Base-by-base conservation (phyloP, 2,888 invertebrate genomes). In the Strigamia maritima region DNA sequence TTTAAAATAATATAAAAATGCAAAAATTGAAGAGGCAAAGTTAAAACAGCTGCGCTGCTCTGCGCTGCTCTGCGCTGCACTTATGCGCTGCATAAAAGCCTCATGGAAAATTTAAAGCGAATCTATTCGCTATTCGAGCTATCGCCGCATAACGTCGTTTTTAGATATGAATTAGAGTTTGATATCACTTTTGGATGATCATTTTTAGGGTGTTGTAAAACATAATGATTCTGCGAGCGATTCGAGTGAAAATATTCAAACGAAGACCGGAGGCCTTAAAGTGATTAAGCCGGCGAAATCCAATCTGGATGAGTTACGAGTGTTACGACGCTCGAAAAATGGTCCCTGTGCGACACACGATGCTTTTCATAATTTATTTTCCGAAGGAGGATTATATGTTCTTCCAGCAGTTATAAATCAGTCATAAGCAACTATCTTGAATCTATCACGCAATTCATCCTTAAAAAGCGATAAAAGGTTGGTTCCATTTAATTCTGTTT, bases 321-420 rank as follows among this genome's bases (percentile, higher is more conserved):
- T 10, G 60, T 60, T 60, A 60, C 60, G 60, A 60, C 60, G 60
- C 60, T 60, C 60, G 60, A 60, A 60, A 60, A 60, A 60, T 60
- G 60, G 60, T 60, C 24, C 60, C 60, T 10, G 60, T 19, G 60
- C 60, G 60, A 60, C 60, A 60, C 19, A 2, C 60, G 60, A 60
- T 60, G 60, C 60, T 60, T 60, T 60, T 60, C 60, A 60, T 60
- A 60, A 60, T 60, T 60, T 60, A 60, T 60, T 60, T 60, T 24
- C 60, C 10, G 60, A n/a, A 19, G 60, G 60, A n/a, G 60, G 60
- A 60, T 60, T 60, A 60, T 60, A 60, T 60, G 60, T 60, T 60
- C 60, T 60, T 60, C 3, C 19, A 60, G 60, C 19, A 60, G 60
- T 60, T 60, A 60, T 60, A 60, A 60, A 60, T 60, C 60, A 60